Conservation (phyloP, 1,140 invertebrate species). For the Drosophila truncata region DNA sequence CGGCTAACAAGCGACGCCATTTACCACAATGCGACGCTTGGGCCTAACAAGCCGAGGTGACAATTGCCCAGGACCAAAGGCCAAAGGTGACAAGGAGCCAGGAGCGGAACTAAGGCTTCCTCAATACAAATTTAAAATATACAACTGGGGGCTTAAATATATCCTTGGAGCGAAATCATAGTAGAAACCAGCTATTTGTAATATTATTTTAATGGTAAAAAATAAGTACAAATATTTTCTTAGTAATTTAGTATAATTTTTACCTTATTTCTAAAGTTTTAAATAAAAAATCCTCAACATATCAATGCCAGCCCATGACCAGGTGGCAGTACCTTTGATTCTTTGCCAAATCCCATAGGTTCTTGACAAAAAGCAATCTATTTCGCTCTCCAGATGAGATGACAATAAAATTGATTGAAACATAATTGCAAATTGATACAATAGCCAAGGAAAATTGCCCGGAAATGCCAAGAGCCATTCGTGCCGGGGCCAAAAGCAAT, state of each 20-base stretch:
- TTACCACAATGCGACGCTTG: conserved; percentile 59
- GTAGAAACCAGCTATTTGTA: too few relatives aligned
- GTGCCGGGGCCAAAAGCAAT: conserved; percentile 39
- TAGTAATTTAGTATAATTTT: too few relatives aligned
- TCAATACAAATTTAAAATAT: conserved; percentile 67
- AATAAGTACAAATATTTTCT: too few relatives aligned
- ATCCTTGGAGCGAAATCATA: neutral
- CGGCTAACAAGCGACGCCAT: conserved; percentile 62
- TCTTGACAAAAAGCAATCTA: conserved; percentile 60
- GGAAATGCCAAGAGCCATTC: conserved; percentile 54
- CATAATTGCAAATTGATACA: conserved; percentile 72
- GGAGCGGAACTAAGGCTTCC: conserved; percentile 42
- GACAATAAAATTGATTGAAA: conserved; percentile 72
- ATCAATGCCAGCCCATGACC: neutral
- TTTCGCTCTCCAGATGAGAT: conserved; percentile 53
- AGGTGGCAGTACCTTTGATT: conserved; percentile 7
- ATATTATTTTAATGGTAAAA: too few relatives aligned
- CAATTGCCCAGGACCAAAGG: conserved; percentile 43
- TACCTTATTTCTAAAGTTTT: neutral
- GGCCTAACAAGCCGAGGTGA: conserved; percentile 75
- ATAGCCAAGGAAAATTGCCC: conserved; percentile 59
- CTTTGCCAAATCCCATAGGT: neutral
- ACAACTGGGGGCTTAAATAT: neutral
- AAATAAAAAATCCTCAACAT: conserved; percentile 6
- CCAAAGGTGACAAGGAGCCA: conserved; percentile 11